Conservation (phyloP, 2,797 vertebrate species). For the Coendou prehensilis region DNA sequence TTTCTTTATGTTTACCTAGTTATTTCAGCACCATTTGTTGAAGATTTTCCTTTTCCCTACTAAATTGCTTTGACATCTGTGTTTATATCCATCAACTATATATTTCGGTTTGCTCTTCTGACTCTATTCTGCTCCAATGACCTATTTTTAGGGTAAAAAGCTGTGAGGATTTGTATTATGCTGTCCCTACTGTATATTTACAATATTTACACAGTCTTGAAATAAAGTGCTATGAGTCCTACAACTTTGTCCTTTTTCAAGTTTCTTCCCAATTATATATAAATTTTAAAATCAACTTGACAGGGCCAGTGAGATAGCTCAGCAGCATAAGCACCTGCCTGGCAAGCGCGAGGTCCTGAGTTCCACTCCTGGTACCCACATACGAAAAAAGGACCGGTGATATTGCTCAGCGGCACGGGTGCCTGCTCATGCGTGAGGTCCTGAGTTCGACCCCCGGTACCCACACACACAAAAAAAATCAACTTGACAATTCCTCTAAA, state of each 20-base stretch:
- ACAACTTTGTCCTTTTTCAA: conserved; percentile 39
- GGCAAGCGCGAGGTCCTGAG: no score
- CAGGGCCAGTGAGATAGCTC: no score
- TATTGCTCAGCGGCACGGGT: no score
- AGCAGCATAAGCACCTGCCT: no score
- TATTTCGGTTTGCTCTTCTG: not conserved
- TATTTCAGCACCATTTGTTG: conserved; percentile 23
- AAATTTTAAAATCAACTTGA: conserved; percentile 34
- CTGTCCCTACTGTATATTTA: conserved; percentile 24
- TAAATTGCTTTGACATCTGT: not conserved
- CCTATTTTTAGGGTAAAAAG: not conserved
- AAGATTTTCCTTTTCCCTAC: conserved; percentile 24
- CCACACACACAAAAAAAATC: no score
- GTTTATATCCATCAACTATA: not conserved
- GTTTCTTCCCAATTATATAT: not conserved
- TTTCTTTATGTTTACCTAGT: not conserved
- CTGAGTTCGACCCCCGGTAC: no score
- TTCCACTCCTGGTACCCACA: no score
- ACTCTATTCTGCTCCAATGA: not conserved
- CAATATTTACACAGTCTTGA: not conserved
- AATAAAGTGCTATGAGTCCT: not conserved
- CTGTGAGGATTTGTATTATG: not conserved
- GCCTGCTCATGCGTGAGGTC: no score
- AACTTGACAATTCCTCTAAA: conserved; percentile 17
- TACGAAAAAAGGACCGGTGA: no score